phyloP scores from a whole-genome alignment of 2,113 vertebrate genomes.

The Emberiza fucata region DNA sequence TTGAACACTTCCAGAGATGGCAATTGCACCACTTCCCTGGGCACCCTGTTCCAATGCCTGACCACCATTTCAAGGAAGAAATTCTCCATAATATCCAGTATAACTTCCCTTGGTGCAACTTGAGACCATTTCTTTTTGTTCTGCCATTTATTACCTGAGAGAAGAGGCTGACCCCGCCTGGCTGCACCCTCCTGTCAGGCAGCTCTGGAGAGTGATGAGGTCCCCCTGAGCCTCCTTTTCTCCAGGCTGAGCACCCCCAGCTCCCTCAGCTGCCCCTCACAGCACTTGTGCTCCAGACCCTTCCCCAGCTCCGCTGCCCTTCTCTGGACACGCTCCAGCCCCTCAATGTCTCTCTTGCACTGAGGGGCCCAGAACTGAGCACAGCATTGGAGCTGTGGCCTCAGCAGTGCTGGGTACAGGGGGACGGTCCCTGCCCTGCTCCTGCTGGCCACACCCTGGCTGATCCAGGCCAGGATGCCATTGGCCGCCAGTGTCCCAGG shows the following conservation, averaged over 20 bases:
- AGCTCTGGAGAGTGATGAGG: accelerated
- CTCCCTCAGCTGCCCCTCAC: neutral
- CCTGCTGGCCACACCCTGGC: neutral
- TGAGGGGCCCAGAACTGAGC: neutral
- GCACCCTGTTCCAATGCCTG: neutral
- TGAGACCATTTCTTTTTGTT: neutral
- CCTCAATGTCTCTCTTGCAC: neutral
- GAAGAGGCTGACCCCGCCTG: accelerated
- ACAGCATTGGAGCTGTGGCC: neutral
- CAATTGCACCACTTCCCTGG: neutral
- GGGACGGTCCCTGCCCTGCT: neutral
- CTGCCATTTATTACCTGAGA: accelerated
- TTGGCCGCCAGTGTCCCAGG: accelerated
- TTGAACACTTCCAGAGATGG: neutral
- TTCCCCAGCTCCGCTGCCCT: neutral
- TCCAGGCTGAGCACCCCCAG: neutral
- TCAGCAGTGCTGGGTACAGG: neutral
- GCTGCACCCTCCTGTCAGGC: neutral
- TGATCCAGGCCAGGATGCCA: neutral
- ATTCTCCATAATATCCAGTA: neutral
- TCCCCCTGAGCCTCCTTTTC: neutral
- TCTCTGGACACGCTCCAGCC: neutral
- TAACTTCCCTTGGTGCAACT: neutral
- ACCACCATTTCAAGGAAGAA: neutral
- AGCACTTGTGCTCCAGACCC: neutral